Conservation (phyloP, 2,888 invertebrate genomes). For the Lasius platythorax region DNA sequence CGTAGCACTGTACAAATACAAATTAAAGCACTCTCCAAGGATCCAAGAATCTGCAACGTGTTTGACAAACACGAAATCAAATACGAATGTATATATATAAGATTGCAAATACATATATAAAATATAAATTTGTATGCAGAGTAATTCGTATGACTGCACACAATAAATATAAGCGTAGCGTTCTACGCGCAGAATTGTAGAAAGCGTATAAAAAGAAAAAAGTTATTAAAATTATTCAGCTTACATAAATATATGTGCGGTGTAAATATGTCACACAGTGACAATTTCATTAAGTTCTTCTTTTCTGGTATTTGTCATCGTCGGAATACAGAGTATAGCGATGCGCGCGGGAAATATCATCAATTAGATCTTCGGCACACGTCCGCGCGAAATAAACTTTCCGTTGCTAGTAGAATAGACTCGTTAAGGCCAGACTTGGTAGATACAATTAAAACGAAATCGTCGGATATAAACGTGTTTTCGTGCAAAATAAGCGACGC, state of each 20-base stretch:
- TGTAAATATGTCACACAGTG: not conserved
- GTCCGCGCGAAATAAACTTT: slow-evolving; percentile 1
- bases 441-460: slow-evolving; percentile 31
- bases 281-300: not conserved
- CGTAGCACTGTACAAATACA: not conserved
- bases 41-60: not conserved
- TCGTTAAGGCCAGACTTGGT: slow-evolving; percentile 29
- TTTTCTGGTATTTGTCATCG: not conserved
- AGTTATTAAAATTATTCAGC: slow-evolving; percentile 19
- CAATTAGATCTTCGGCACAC: not conserved
- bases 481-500: slow-evolving; percentile 2
- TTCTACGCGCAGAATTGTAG: not conserved
- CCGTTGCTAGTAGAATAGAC: slow-evolving; percentile 27
- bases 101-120: not conserved
- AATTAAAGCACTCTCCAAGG: slow-evolving; percentile 11
- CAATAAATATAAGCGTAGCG: not conserved
- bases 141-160: not conserved
- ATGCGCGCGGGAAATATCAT: not conserved
- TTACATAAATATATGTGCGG: slow-evolving; percentile 2
- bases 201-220: not conserved
- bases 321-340: not conserved
- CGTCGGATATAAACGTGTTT: not conserved
- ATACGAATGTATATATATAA: not conserved
- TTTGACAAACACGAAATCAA: not conserved
- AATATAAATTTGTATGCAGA: slow-evolving; percentile 22